Evolutionary conservation across 2,888 invertebrate species (phyloP).

Genomic region (Atherix ibis): DNA sequence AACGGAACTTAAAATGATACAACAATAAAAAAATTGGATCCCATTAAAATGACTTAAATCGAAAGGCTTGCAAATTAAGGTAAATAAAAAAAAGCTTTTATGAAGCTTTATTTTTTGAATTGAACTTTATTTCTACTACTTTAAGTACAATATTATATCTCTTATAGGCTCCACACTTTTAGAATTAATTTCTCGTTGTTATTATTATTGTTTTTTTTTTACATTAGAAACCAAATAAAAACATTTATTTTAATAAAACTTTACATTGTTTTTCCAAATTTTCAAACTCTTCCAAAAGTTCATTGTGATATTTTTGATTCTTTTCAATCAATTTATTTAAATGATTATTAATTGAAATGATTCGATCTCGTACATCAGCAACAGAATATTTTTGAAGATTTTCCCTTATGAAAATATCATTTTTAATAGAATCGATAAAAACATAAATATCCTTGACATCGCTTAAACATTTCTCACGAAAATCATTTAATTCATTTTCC

Average conservation of each 20-base stretch:
- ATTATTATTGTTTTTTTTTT: too few species aligned
- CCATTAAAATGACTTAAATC: too few species aligned
- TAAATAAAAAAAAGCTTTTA: too few species aligned
- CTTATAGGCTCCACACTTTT: too few species aligned
- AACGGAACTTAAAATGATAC: too few species aligned
- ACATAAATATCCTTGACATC: constrained; percentile 25
- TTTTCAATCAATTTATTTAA: constrained; percentile 19
- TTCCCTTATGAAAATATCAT: constrained; percentile 20
- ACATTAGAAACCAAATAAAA: too few species aligned
- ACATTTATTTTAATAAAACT: constrained; percentile 16
- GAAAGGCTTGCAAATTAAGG: too few species aligned
- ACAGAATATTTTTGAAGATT: constrained; percentile 20
- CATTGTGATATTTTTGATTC: constrained; percentile 18
- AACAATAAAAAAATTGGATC: too few species aligned
- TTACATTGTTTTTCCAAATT: constrained; percentile 18
- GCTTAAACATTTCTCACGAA: constrained; percentile 16
- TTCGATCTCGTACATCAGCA: constrained; percentile 22
- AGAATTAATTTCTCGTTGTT: too few species aligned
- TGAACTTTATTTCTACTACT: too few species aligned
- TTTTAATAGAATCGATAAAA: constrained; percentile 20
- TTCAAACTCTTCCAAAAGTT: constrained; percentile 15
- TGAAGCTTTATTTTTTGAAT: too few species aligned
- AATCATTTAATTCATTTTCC: constrained; percentile 15
- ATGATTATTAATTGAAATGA: constrained; percentile 21
- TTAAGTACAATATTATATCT: too few species aligned